These are phyloP conservation scores for Digitonthophagus gazella DNA, from an alignment of 2,888 invertebrate species.

Conservation along the genomic window DNA sequence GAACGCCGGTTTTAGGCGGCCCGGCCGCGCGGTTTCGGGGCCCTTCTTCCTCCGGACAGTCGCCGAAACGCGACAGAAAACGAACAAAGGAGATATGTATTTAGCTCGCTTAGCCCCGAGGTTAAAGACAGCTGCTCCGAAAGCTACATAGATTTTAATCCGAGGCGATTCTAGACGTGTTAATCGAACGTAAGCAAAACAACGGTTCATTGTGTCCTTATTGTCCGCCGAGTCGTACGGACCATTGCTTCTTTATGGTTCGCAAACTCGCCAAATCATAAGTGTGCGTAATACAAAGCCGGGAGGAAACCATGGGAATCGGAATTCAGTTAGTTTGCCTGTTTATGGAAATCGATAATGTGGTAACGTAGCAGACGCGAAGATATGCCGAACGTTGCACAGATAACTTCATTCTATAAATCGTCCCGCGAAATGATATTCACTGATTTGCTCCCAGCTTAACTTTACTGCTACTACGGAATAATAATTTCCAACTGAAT, in stretches of 20 bases:
- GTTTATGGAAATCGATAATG: not conserved
- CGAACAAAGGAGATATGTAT: not conserved
- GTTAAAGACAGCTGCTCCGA: not conserved
- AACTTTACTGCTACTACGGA: not conserved
- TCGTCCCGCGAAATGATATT: not conserved
- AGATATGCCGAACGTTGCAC: not conserved
- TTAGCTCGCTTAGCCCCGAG: not conserved
- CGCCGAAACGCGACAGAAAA: not conserved
- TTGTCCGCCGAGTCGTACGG: not conserved
- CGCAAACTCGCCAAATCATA: not conserved
- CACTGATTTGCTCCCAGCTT: not conserved
- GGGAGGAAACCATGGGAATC: not conserved
- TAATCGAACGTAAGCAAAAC: too few species aligned
- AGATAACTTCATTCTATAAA: not conserved
- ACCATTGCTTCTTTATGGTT: not conserved
- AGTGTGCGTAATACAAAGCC: not conserved
- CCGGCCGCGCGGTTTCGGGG: not conserved
- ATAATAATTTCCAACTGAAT: not conserved
- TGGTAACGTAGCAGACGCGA: not conserved
- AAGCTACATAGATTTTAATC: too few species aligned
- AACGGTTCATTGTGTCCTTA: not conserved
- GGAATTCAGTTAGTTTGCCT: not conserved
- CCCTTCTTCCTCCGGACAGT: not conserved
- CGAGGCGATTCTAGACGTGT: too few species aligned
- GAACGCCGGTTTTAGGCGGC: not conserved